A percentile compares a stretch with the other conserved stretches of the same genome.
These are phyloP conservation scores for Psittacula cyanocephala DNA, from an alignment of 2,113 vertebrate species.

Conservation along the genomic window DNA sequence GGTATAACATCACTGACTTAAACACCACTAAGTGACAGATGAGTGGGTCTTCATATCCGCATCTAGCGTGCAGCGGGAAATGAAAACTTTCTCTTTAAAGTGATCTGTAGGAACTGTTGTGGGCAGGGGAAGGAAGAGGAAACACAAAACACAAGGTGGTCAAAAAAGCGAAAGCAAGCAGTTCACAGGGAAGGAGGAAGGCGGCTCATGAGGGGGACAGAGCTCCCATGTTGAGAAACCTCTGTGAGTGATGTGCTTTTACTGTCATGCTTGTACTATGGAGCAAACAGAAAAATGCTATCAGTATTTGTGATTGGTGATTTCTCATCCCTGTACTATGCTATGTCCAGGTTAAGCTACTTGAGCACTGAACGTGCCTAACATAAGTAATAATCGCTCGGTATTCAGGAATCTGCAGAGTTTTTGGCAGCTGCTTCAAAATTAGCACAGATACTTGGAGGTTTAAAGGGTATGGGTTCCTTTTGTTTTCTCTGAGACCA, in stretches of 20 bases:
- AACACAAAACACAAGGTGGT: neutral
- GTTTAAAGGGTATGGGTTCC: neutral
- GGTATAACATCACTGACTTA: neutral
- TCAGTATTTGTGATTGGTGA: neutral
- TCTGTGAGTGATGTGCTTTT: neutral
- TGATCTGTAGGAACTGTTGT: neutral
- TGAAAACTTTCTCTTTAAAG: neutral
- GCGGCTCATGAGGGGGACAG: accelerated
- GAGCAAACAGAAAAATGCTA: neutral
- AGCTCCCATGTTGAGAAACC: neutral
- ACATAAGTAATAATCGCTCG: neutral
- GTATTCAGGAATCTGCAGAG: neutral
- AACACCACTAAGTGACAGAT: neutral
- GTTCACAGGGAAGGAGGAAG: neutral
- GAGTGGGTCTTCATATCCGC: neutral
- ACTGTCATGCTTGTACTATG: neutral
- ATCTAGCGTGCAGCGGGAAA: neutral
- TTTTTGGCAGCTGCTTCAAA: neutral
- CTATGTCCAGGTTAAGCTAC: neutral
- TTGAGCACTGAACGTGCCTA: neutral
- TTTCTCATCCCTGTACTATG: neutral
- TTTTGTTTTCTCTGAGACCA: neutral
- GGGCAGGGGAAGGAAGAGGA: neutral
- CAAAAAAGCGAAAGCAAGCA: neutral
- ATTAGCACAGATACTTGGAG: neutral